Base-by-base conservation (phyloP, 2,113 vertebrate species). In the Syrrhaptes paradoxus region DNA sequence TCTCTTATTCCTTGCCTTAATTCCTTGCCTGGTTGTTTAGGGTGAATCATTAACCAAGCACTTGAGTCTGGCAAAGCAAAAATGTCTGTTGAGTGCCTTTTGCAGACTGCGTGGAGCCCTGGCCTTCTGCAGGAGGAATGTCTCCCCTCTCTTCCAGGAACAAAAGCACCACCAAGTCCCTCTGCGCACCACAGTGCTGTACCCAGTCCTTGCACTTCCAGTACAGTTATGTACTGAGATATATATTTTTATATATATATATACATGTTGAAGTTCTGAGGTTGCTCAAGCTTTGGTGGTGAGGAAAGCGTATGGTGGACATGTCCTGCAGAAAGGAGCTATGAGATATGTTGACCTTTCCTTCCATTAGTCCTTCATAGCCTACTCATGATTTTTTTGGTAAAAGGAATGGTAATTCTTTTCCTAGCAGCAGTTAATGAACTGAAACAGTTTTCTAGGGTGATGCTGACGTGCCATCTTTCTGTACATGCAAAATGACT, bases 121-220 rank as follows among this genome's bases (percentile, higher is more conserved):
- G 58, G 54, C 41, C 48, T 83, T 90, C 67, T 92, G 83, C 31
- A 80, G 68, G 25, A 86, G 62, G 55, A 48, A 58, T 3, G 15
- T 19, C 21, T 93, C 41, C 22, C 31, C 46, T 73, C n/a, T 92
- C 26, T 31, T 18, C 8, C 3, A 17, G 8, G n/a, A 91, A 34
- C 1, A 3, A 66, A 57, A 59, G 51, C 19, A 20, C 21, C 0
- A 1, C n/a, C 3, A 4, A 19, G 18, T 32, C 52, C 26, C 14
- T 49, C 24, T 76, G 21, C 67, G 85, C 3, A 0, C 4, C 3
- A 1, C 32, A 0, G 0, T 7, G 18, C 62, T 83, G 63, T 67
- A 55, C n/a, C 6, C 20, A 80, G 81, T 43, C 6, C 28, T 78
- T 36, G 17, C 10, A 8, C 32, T 70, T 55, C 51, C 20, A 21